These are phyloP conservation scores for Cheiracanthium punctorium DNA, from an alignment of 2,888 invertebrate genomes.

Conservation along the genomic window DNA sequence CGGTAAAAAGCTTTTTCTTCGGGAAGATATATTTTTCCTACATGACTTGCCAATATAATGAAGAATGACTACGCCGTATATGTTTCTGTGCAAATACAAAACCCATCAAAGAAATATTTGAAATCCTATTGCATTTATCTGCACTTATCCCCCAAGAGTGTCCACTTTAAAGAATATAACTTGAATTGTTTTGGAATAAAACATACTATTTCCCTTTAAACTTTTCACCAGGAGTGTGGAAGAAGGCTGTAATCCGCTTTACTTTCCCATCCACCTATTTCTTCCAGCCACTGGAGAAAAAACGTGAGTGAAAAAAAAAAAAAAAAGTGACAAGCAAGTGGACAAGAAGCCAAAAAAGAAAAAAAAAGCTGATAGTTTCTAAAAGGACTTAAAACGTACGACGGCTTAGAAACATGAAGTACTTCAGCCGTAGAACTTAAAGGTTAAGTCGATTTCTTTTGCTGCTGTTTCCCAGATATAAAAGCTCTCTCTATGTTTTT, in stretches of 20 bases:
- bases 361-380: not conserved
- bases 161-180: not conserved
- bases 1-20: too few relatives aligned
- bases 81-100: too few relatives aligned
- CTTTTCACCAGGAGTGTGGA: not conserved
- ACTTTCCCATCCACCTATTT: not conserved
- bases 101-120: too few relatives aligned
- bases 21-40: too few relatives aligned
- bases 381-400: slow-evolving; percentile 1
- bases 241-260: not conserved
- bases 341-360: not conserved
- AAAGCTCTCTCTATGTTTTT: too few relatives aligned
- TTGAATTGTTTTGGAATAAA: not conserved
- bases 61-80: too few relatives aligned
- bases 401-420: not conserved
- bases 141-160: not conserved
- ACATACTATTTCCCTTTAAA: not conserved
- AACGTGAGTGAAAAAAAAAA: too few relatives aligned
- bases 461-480: too few relatives aligned
- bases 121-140: too few relatives aligned
- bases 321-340: not conserved
- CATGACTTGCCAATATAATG: too few relatives aligned
- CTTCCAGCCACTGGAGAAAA: not conserved
- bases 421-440: not conserved
- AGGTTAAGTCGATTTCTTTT: not conserved